Base-by-base conservation (phyloP, 2,888 invertebrate genomes). In the Apodemia duryi region DNA sequence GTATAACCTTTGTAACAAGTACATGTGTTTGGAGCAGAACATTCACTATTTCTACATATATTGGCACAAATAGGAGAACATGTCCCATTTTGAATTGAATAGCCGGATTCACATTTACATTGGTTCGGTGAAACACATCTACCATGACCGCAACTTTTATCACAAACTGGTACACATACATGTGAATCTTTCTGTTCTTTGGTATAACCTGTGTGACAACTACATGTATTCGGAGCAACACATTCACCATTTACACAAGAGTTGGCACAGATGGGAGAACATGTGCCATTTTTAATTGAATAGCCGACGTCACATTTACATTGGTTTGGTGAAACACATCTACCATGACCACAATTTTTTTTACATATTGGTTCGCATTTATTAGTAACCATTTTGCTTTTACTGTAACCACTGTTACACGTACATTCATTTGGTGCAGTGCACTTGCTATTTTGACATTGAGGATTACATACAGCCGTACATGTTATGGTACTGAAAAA, bases 81-180 rank as follows among this genome's bases (percentile, higher is more conserved):
- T 2, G 38, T 65, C 6, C 64, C 66, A 6, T 68, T 67, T 46
- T 64, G 54, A 63, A 63, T 63, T 0, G 21, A 66, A 63, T 72
- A 79, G 0, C 76, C 76, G 0, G 69, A 61, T 0, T 69, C 65
- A 49, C 80, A 80, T 13, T 43, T 61, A 63, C 79, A 80, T 28
- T 65, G 61, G 29, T 75, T 65, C 13, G 78, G 75, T 51, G 68
- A 71, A 7, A 72, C 51, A 49, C 77, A 77, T 4, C 72, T 68
- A 0, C 83, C 87, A 64, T 87, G 79, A 1, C 68, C 64, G 67
- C 89, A 89, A 2, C 70, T 66, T 3, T 69, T 66, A 13, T 49
- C n/a, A 60, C 77, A 77, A 35, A 67, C 67, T 3, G 76, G 75
- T 10, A 67, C 65, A 65, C 75, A 75, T 13, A 61, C 64, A 66